Evolutionary conservation across 2,888 invertebrate species (phyloP).

Genomic region (Eupithecia exiguata): DNA sequence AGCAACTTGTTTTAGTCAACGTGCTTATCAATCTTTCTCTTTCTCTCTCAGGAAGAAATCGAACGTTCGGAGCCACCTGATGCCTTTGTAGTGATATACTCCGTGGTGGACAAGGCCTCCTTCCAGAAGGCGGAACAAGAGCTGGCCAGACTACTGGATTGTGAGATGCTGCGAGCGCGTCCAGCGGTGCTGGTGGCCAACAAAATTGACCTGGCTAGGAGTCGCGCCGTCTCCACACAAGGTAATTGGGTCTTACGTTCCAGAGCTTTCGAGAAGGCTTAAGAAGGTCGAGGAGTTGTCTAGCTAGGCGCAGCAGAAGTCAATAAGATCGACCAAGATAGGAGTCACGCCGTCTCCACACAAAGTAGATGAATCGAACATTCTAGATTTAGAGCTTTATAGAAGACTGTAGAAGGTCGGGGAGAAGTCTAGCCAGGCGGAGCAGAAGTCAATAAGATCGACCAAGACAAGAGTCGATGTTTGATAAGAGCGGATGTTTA

Average conservation of each 20-base stretch:
- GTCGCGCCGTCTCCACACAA: conserved; percentile 94
- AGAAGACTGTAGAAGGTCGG: neutral
- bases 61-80: conserved; percentile 89
- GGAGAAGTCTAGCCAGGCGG: too few relatives aligned
- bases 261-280: neutral
- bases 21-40: conserved; percentile 10
- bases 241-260: conserved; percentile 70
- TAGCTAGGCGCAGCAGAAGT: neutral
- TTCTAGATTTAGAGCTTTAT: neutral
- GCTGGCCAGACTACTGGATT: conserved; percentile 89
- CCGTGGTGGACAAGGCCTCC: conserved; percentile 95
- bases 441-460: too few relatives aligned
- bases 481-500: neutral
- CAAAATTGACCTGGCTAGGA: conserved; percentile 96
- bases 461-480: too few relatives aligned
- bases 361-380: neutral
- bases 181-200: conserved; percentile 95
- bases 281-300: neutral
- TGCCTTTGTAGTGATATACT: conserved; percentile 95
- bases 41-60: conserved; percentile 86
- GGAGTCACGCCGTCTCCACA: neutral
- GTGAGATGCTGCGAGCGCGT: conserved; percentile 89
- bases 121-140: conserved; percentile 93
- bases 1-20: too few relatives aligned
- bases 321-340: neutral